Conservation (phyloP, 2,888 invertebrate genomes). For the Gari tellinella region DNA sequence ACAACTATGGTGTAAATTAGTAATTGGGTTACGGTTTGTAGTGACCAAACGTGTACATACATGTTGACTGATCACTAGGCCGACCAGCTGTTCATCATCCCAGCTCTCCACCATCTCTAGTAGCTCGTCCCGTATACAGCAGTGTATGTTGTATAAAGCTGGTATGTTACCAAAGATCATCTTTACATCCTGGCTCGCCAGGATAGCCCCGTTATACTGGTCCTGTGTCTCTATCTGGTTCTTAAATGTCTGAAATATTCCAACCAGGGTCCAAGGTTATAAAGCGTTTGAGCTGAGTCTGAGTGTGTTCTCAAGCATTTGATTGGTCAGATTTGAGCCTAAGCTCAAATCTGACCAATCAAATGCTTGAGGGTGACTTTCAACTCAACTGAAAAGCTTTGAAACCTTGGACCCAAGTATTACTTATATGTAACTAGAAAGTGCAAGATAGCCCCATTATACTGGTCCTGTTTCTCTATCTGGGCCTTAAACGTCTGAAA, state of each 20-base stretch:
- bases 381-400: too few relatives aligned
- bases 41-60: slow-evolving; percentile 81
- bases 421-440: too few relatives aligned
- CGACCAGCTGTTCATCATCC: slow-evolving; percentile 94
- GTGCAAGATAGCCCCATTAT: slow-evolving; percentile 87
- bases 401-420: too few relatives aligned
- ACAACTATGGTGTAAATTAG: too few relatives aligned
- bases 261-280: too few relatives aligned
- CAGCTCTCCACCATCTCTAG: slow-evolving; percentile 90
- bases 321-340: too few relatives aligned
- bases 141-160: slow-evolving; percentile 96
- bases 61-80: slow-evolving; percentile 94
- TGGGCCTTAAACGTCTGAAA: slow-evolving; percentile 95
- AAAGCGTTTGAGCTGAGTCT: too few relatives aligned
- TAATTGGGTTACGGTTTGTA: too few relatives aligned
- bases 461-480: slow-evolving; percentile 93
- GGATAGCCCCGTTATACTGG: slow-evolving; percentile 88
- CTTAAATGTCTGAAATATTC: slow-evolving; percentile 92
- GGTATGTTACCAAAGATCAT: slow-evolving; percentile 98
- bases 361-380: too few relatives aligned
- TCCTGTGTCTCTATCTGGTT: slow-evolving; percentile 94
- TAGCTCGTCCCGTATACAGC: slow-evolving; percentile 88
- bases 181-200: slow-evolving; percentile 91
- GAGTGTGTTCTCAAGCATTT: too few relatives aligned
- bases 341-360: too few relatives aligned